Evolutionary conservation across 1,140 invertebrate species (phyloP), one percentile per base, ranked within the genome.

Genomic region (Coboldia fuscipes): DNA sequence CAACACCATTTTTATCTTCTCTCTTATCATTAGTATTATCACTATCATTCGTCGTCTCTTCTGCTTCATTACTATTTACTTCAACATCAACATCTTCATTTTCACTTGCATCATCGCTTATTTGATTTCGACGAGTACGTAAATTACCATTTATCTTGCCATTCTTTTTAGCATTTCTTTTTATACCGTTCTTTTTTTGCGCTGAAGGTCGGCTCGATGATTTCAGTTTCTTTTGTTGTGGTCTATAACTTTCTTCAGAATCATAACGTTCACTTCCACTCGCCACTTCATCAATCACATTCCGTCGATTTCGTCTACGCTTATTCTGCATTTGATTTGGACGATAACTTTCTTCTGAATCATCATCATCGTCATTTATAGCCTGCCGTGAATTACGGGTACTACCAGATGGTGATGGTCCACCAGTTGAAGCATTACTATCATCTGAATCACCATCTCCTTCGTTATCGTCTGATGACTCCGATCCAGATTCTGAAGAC

Each of bases 311-410:
- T 23, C 22, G n/a, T n/a, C n/a, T n/a, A n/a, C n/a, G n/a, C n/a
- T n/a, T n/a, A n/a, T n/a, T n/a, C n/a, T n/a, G n/a, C n/a, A n/a
- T 27, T 34, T 47, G 45, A 21, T 47, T 54, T 4, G 57, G 57
- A 29, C 52, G 54, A 30, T 60, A 58, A 33, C 55, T 58, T 15
- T 58, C 56, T 34, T 57, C 56, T 5, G 54, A 55, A 33, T 56
- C 36, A 5, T 35, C 33, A 3, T 35, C 41, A 29, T 33, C 41
- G 10, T 35, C 15, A 24, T 36, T 20, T 33, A 45, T 24, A 34
- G 44, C 34, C 22, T 41, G 32, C 36, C 38, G 26, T 24, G 40
- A 10, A n/a, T n/a, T n/a, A n/a, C n/a, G n/a, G n/a, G n/a, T n/a
- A 15, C 22, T 3, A 2, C 33, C 8, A 18, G 33, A 19, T 13